Conservation (phyloP, 2,113 vertebrate genomes). For the Cyanoderma ruficeps region DNA sequence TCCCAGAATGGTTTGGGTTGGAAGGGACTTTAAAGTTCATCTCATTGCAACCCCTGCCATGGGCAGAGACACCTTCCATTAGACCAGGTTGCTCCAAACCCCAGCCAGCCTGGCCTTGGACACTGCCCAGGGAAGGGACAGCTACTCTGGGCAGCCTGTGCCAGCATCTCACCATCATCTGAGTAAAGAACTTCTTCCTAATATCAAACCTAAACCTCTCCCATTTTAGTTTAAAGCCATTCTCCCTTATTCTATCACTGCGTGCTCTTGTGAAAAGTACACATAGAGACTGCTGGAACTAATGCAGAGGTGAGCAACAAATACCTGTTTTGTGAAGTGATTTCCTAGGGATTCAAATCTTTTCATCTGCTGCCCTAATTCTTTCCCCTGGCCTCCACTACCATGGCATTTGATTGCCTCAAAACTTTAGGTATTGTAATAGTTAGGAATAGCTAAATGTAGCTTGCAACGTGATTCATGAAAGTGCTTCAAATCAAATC, state of each 20-base stretch:
- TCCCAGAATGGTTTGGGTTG: neutral
- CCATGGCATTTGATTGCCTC: neutral
- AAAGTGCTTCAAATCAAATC: neutral
- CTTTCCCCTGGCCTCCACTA: neutral
- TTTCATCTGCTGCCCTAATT: neutral
- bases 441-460: neutral
- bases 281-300: neutral
- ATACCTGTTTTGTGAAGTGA: neutral
- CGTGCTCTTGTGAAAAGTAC: neutral
- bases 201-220: neutral
- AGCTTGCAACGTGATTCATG: constrained; percentile 12
- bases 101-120: rapidly evolving
- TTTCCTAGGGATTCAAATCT: neutral
- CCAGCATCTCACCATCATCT: neutral
- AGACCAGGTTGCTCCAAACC: rapidly evolving
- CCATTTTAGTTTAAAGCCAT: neutral
- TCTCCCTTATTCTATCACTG: neutral
- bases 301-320: neutral
- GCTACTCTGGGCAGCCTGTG: neutral
- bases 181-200: neutral
- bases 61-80: neutral
- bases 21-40: neutral
- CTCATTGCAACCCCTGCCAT: neutral
- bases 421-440: neutral
- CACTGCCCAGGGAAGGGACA: neutral